Conservation (phyloP, 2,797 vertebrate species). For the Chloroceryle inda region DNA sequence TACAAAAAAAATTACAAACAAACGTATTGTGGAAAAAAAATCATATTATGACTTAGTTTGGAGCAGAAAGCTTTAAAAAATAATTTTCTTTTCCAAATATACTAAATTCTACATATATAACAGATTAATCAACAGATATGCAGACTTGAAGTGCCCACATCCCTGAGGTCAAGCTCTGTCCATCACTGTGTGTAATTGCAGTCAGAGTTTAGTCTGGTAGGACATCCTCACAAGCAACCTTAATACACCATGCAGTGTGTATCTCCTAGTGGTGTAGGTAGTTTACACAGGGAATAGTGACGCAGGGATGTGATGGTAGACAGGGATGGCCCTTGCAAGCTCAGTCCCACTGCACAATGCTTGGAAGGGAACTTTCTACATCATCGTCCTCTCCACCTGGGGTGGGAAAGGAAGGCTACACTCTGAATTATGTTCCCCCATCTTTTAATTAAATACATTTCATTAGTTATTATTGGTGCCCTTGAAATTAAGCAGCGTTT, state of each 20-base stretch:
- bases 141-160: neutral
- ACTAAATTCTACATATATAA: neutral
- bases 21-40: neutral
- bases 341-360: neutral
- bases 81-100: conserved; percentile 12
- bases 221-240: neutral
- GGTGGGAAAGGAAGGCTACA: neutral
- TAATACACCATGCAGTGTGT: accelerated
- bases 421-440: neutral
- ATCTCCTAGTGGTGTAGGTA: neutral
- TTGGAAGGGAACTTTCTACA: neutral
- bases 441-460: neutral
- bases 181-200: neutral
- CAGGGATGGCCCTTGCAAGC: neutral
- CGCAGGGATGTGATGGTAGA: neutral
- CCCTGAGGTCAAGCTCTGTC: neutral
- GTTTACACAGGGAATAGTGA: accelerated
- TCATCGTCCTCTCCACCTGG: neutral
- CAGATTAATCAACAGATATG: neutral
- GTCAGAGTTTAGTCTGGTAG: neutral
- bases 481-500: neutral
- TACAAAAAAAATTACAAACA: neutral
- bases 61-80: neutral
- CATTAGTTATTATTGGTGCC: neutral
- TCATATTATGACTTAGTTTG: neutral